A percentile compares a stretch with the other conserved stretches of the same genome.
Evolutionary conservation across 2,888 invertebrate species (phyloP).

Genomic region (Apodemia hepburni): DNA sequence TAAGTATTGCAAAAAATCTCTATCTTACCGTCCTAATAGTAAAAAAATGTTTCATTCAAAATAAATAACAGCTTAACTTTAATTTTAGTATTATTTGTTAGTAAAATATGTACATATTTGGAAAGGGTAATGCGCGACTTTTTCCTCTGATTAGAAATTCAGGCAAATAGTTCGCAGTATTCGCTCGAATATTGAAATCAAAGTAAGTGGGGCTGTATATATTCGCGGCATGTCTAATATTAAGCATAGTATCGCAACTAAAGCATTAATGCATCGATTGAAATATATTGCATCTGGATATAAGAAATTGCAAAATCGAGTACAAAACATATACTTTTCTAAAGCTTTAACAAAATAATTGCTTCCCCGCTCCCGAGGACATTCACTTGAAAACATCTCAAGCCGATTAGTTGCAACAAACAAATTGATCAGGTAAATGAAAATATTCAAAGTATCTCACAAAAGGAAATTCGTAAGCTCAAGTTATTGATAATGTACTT

Average conservation of each 20-base stretch:
- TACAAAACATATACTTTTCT: conserved; percentile 13
- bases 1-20: no score
- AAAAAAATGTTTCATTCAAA: no score
- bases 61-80: no score
- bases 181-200: no score
- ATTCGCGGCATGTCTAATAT: no score
- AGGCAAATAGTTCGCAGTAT: no score
- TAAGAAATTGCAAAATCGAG: neutral
- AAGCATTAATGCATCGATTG: neutral
- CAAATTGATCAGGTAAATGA: conserved; percentile 12
- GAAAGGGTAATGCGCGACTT: no score
- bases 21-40: no score
- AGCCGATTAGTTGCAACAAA: conserved; percentile 20
- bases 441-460: conserved; percentile 7
- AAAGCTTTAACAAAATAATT: conserved; percentile 16
- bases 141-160: no score
- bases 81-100: no score
- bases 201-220: no score
- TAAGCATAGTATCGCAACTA: neutral
- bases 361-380: conserved; percentile 1
- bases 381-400: conserved; percentile 12
- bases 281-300: neutral
- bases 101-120: no score
- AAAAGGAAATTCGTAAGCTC: neutral
- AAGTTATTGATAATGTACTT: conserved; percentile 2